Percentiles rank a stretch among this genome's conserved stretches.
phyloP scores from a whole-genome alignment of 2,888 invertebrate species.

The Acanthopleura granulata region DNA sequence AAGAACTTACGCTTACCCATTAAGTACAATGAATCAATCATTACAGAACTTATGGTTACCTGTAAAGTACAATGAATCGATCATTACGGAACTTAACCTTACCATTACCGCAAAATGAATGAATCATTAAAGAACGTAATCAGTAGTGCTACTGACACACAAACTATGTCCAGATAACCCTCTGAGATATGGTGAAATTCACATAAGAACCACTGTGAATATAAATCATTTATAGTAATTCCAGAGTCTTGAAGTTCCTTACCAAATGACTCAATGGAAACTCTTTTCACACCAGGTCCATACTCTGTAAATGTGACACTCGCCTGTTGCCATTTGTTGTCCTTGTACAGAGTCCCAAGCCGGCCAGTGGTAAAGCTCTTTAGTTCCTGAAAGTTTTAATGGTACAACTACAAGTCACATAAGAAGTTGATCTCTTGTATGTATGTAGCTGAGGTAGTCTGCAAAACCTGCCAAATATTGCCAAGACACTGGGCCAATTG shows the following conservation, averaged over 20 bases:
- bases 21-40: too few relatives aligned
- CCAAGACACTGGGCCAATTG: too few relatives aligned
- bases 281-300: constrained; percentile 47
- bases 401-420: too few relatives aligned
- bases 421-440: too few relatives aligned
- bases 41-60: background rate
- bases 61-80: background rate
- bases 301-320: constrained; percentile 42
- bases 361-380: constrained; percentile 37
- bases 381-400: constrained; percentile 32
- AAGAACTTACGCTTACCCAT: too few relatives aligned
- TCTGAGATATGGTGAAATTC: background rate
- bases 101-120: background rate
- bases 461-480: too few relatives aligned
- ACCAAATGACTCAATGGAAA: constrained; percentile 45
- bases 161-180: background rate
- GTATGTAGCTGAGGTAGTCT: too few relatives aligned
- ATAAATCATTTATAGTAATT: too few relatives aligned
- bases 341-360: constrained; percentile 42
- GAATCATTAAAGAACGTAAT: background rate
- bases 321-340: constrained; percentile 43
- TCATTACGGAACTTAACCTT: background rate
- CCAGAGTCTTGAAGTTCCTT: background rate
- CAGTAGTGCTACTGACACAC: too few relatives aligned
- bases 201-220: too few relatives aligned